phyloP scores from a whole-genome alignment of 2,888 invertebrate species.

The Catocala nupta region DNA sequence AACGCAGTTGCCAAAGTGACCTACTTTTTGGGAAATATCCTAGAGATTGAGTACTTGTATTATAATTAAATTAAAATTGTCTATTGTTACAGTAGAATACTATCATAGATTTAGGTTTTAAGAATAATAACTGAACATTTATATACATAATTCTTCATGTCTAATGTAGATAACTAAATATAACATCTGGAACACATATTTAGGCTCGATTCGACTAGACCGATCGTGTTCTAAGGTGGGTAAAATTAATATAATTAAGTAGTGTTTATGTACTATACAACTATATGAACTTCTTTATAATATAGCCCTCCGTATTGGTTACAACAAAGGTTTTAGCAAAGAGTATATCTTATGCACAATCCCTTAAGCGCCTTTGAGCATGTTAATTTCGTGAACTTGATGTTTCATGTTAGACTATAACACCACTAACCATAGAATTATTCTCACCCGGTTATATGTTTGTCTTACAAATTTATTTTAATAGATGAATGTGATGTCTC shows the following conservation, averaged over 20 bases:
- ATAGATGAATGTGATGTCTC: constrained; percentile 32
- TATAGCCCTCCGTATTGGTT: neutral
- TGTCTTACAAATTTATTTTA: constrained; percentile 21
- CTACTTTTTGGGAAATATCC: no score
- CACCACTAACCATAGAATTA: constrained; percentile 52
- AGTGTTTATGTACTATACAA: neutral
- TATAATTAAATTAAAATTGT: no score
- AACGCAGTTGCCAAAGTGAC: no score
- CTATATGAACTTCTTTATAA: neutral
- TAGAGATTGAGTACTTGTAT: no score
- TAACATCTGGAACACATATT: neutral
- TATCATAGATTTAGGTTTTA: no score
- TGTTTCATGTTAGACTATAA: constrained; percentile 65
- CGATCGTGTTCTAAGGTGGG: constrained; percentile 19
- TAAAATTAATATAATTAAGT: constrained; percentile 10
- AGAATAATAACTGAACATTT: no score
- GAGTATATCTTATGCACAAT: constrained; percentile 39
- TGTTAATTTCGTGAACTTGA: constrained; percentile 55
- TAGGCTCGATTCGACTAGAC: neutral
- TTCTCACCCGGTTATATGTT: constrained; percentile 38
- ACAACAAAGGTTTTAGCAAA: neutral
- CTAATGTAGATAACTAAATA: no score
- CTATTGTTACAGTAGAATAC: no score
- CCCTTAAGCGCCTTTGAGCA: constrained; percentile 56
- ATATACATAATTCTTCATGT: no score